Base-by-base conservation (phyloP, 2,888 invertebrate genomes). In the Pharmacophagus antenor region DNA sequence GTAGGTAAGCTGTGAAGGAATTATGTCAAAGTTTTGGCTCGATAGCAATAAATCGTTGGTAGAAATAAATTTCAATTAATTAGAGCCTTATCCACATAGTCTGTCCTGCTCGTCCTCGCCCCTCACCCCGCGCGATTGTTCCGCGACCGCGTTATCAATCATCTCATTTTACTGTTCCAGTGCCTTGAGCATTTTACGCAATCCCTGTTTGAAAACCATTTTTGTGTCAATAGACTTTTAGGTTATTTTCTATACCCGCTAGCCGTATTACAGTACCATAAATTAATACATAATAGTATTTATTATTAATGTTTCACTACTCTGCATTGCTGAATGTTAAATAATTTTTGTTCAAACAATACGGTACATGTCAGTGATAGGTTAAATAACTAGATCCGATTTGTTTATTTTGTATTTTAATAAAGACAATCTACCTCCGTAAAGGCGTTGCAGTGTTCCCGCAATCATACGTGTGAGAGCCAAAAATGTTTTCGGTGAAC, bases 111-210 rank as follows among this genome's bases (percentile, higher is more conserved):
- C 79, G 70, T 84, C 85, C 71, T 75, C 74, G 62, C 63, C 51
- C 85, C 71, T 75, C 74, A 63, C 63, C 51, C 76, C 76, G 74
- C 79, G 77, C 78, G 79, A 80, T 80, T 63, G 71, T 70, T 68
- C 71, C 72, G 79, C 78, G 81, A 73, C 80, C 81, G 82, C 78
- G 74, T 82, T 86, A 87, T 88, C 85, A 86, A 86, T 89, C 85
- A 87, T 80, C 72, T 77, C 80, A 77, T 82, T 85, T 82, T 86
- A 74, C 79, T 78, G 77, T 79, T 77, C 71, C 66, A 70, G 65
- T 65, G 77, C 75, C 75, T 63, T 63, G 67, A 70, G 77, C 71
- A 73, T 72, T 85, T 83, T 82, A 83, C 82, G 84, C 80, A 85
- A 86, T 74, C 21, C 21, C 5, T 17, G 7, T 31, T 10, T 31